Conservation (phyloP, 2,797 vertebrate genomes). For the Lycodopsis pacificus region DNA sequence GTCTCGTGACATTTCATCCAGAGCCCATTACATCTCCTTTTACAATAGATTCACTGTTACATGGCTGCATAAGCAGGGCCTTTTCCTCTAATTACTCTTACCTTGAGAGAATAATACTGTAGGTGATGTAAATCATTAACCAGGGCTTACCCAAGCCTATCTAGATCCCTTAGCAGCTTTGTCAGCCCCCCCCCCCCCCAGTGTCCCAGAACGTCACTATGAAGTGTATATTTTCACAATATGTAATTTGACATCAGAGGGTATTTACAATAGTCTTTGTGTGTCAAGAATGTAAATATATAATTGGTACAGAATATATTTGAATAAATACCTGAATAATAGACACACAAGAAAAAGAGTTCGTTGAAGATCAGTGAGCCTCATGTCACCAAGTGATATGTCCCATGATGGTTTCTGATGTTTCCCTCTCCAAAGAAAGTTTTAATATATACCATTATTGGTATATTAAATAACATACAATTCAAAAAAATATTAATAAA, state of each 20-base stretch:
- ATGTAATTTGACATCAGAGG: not conserved
- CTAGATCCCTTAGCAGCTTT: constrained; percentile 7
- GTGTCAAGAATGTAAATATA: not conserved
- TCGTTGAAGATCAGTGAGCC: not conserved
- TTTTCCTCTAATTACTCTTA: constrained; percentile 32
- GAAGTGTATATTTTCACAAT: not conserved
- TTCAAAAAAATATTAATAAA: not conserved
- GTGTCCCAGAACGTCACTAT: not conserved
- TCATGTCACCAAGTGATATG: not conserved
- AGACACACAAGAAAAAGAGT: not conserved
- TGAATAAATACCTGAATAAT: not conserved
- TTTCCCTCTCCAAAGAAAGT: not conserved
- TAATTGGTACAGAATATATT: not conserved
- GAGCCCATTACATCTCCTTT: constrained; percentile 35
- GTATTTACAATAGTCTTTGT: not conserved
- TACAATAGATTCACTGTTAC: constrained; percentile 47
- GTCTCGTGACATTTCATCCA: constrained; percentile 40
- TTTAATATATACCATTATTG: not conserved
- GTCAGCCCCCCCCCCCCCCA: not conserved
- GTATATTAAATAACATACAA: not conserved
- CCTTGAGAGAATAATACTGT: constrained; percentile 25
- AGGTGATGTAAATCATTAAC: constrained; percentile 51
- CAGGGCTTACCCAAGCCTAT: not conserved
- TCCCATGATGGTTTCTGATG: not conserved
- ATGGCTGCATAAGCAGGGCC: constrained; percentile 6